Evolutionary conservation across 2,797 vertebrate species (phyloP).

Genomic region (Pogoniulus pusillus): DNA sequence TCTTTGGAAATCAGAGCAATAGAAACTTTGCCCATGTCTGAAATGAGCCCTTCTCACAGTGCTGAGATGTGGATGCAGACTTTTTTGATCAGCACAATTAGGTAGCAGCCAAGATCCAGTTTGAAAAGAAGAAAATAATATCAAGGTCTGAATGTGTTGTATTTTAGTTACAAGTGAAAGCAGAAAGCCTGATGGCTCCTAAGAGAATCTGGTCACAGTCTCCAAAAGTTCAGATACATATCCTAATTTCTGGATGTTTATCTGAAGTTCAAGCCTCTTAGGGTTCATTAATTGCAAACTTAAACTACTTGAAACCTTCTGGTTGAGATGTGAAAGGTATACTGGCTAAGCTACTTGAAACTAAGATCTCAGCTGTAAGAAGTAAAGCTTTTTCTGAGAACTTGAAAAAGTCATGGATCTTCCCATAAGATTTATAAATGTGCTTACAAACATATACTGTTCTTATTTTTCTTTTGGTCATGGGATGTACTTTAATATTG

Average conservation of each 20-base stretch:
- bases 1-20: neutral
- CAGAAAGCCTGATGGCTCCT: neutral
- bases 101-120: neutral
- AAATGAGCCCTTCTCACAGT: neutral
- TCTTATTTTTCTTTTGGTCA: neutral
- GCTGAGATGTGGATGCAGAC: neutral
- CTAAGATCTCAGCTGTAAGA: neutral
- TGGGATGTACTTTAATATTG: neutral
- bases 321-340: neutral
- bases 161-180: neutral
- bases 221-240: neutral
- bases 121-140: neutral
- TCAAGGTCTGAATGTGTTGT: neutral
- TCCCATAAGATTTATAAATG: constrained; percentile 39
- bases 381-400: neutral
- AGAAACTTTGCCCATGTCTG: neutral
- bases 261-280: constrained; percentile 7
- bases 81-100: neutral
- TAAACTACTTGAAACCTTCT: neutral
- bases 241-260: constrained; percentile 3
- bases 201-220: neutral
- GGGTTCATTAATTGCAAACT: neutral
- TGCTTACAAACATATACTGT: neutral
- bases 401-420: neutral
- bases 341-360: neutral